Conservation (phyloP, 2,797 vertebrate species). For the Coregonus sp. region DNA sequence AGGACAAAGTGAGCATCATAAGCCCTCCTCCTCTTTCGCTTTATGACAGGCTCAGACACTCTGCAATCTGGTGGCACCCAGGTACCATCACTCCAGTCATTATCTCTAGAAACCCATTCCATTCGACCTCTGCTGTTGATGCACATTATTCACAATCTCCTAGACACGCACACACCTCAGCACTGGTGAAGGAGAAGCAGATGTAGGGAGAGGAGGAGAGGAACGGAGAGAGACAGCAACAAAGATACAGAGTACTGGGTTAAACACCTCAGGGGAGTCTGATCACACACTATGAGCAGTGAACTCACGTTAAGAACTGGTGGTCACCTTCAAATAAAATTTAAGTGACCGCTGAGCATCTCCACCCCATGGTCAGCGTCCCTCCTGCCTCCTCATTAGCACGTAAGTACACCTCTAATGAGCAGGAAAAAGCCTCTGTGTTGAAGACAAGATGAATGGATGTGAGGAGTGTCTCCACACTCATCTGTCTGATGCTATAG, state of each 20-base stretch:
- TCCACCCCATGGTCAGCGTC: conserved; percentile 61
- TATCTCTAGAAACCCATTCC: conserved; percentile 71
- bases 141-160: conserved; percentile 68
- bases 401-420: conserved; percentile 71
- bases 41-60: conserved; percentile 71
- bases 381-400: conserved; percentile 71
- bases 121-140: conserved; percentile 75
- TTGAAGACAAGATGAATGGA: conserved; percentile 68
- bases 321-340: conserved; percentile 73
- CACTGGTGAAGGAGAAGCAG: conserved; percentile 54
- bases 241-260: conserved; percentile 32
- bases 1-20: conserved; percentile 52
- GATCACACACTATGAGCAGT: conserved; percentile 46
- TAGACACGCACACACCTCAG: conserved; percentile 35
- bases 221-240: not conserved
- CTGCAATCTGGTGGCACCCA: conserved; percentile 70
- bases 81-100: conserved; percentile 60
- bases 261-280: conserved; percentile 58
- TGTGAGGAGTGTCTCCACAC: conserved; percentile 48
- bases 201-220: conserved; percentile 13
- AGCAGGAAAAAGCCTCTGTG: conserved; percentile 64
- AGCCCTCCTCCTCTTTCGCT: conserved; percentile 63
- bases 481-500: conserved; percentile 35
- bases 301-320: conserved; percentile 56
- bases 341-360: conserved; percentile 70